Percentiles rank a stretch among this genome's conserved stretches.
Evolutionary conservation across 2,888 invertebrate species (phyloP).

Genomic region (Ashinkailepas kermadecensis): DNA sequence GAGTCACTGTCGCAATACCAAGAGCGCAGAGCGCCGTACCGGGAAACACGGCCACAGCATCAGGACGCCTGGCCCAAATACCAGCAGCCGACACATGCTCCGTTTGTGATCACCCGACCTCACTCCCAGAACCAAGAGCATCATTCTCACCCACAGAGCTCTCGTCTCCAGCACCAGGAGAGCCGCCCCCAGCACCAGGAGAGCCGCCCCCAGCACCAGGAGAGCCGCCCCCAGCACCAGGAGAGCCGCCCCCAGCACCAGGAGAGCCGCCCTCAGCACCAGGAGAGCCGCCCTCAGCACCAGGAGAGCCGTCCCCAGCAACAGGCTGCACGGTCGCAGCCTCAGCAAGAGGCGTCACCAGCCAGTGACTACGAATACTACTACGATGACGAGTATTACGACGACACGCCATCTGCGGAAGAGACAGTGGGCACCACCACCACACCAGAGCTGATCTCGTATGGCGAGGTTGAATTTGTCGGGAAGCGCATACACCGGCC

Average conservation of each 20-base stretch:
- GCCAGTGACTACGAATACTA: not conserved
- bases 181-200: too few relatives aligned
- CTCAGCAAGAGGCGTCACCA: not conserved
- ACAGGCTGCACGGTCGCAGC: not conserved
- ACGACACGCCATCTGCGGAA: not conserved
- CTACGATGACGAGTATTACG: not conserved
- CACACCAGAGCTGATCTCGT: not conserved
- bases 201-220: not conserved
- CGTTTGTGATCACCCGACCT: not conserved
- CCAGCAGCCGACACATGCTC: not conserved
- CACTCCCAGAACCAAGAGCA: not conserved
- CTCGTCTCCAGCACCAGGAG: too few relatives aligned
- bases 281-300: too few relatives aligned
- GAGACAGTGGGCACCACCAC: not conserved
- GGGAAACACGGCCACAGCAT: not conserved
- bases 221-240: not conserved
- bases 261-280: too few relatives aligned
- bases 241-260: too few relatives aligned
- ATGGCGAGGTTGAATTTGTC: too few relatives aligned
- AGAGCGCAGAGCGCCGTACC: not conserved
- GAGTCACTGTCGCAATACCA: not conserved
- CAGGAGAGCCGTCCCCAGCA: too few relatives aligned
- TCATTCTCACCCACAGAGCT: too few relatives aligned
- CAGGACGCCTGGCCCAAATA: not conserved
- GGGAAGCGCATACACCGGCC: conserved; percentile 17